A percentile compares a stretch with the other conserved stretches of the same genome.
These are phyloP conservation scores for Grantiella picta DNA, from an alignment of 2,113 vertebrate genomes.

Conservation along the genomic window DNA sequence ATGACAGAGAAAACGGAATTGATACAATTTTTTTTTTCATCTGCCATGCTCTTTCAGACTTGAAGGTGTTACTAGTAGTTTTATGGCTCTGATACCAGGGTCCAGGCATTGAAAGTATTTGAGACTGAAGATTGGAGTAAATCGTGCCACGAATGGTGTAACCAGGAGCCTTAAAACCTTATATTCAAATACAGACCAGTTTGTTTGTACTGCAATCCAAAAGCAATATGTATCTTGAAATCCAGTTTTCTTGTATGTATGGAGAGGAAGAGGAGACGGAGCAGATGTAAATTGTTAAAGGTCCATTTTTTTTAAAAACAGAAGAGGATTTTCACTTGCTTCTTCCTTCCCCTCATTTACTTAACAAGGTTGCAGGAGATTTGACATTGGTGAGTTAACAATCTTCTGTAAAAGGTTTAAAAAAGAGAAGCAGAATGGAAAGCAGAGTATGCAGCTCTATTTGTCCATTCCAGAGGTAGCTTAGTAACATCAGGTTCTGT, in stretches of 20 bases:
- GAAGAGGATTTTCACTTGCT: background rate
- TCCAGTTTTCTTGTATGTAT: background rate
- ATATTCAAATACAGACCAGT: background rate
- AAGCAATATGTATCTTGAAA: background rate
- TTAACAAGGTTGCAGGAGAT: background rate
- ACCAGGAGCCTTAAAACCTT: background rate
- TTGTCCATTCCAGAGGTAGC: background rate
- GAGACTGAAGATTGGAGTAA: background rate
- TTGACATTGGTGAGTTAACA: background rate
- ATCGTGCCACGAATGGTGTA: rapidly evolving
- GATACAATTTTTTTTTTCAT: background rate
- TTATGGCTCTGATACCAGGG: background rate
- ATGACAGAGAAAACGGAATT: background rate
- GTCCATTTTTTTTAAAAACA: background rate
- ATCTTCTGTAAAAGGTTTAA: background rate
- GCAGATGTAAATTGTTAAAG: background rate
- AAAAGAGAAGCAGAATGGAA: background rate
- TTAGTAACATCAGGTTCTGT: background rate
- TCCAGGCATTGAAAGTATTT: background rate
- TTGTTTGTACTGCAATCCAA: background rate
- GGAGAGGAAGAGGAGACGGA: background rate
- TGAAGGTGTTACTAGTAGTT: background rate
- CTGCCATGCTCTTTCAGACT: background rate
- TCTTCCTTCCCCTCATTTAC: background rate
- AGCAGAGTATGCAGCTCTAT: background rate